These are phyloP conservation scores for Gortyna flavago DNA, from an alignment of 2,888 invertebrate species.

Conservation along the genomic window DNA sequence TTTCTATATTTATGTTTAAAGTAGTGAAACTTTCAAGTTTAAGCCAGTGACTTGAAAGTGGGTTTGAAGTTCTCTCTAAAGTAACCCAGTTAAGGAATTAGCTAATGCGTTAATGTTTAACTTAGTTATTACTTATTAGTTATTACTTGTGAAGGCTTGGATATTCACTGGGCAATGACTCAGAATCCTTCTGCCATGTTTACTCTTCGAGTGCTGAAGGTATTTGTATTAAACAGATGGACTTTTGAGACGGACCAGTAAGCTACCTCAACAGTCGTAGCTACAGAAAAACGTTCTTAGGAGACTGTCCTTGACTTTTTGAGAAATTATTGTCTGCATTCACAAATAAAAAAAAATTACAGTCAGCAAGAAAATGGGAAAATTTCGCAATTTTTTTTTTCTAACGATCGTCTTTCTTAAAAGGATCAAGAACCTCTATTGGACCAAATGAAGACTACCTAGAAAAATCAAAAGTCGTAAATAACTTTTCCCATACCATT, in stretches of 20 bases:
- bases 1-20: not conserved
- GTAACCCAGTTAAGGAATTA: slow-evolving; percentile 44
- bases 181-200: slow-evolving; percentile 25
- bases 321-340: not conserved
- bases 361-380: not conserved
- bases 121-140: slow-evolving; percentile 43
- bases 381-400: not conserved
- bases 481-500: not conserved
- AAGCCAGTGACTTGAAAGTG: slow-evolving; percentile 18
- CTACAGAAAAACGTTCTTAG: not conserved
- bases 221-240: not conserved
- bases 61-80: slow-evolving; percentile 24
- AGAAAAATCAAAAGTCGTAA: not conserved
- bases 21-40: slow-evolving; percentile 1
- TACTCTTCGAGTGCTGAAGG: not conserved
- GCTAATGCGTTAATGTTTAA: slow-evolving; percentile 24
- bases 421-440: not conserved
- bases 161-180: slow-evolving; percentile 44
- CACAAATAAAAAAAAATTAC: not conserved
- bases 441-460: not conserved
- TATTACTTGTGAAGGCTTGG: slow-evolving; percentile 35
- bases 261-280: not conserved
- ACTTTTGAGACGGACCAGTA: not conserved
- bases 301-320: not conserved
- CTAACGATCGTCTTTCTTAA: not conserved